phyloP scores from a whole-genome alignment of 2,888 invertebrate species.

The Drosophila anomalata region DNA sequence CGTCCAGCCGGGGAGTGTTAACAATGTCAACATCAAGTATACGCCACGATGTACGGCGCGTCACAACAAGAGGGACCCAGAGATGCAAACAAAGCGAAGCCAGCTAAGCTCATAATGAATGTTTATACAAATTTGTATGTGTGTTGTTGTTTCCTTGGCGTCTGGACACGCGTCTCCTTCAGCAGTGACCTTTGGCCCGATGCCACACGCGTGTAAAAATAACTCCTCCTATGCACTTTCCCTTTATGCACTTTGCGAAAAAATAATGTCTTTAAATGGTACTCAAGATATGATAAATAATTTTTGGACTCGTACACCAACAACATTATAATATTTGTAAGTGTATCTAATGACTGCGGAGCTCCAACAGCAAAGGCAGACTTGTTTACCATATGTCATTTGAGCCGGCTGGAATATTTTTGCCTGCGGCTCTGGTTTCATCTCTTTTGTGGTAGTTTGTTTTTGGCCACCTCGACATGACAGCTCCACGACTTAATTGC shows the following conservation, averaged over 20 bases:
- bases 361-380: constrained; percentile 4
- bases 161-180: constrained; percentile 36
- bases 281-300: no score
- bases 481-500: constrained; percentile 55
- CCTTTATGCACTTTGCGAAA: background rate
- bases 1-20: constrained; percentile 28
- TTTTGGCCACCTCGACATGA: constrained; percentile 42
- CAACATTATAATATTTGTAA: background rate
- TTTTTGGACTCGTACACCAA: background rate
- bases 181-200: constrained; percentile 36
- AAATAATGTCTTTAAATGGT: background rate
- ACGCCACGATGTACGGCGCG: constrained; percentile 53
- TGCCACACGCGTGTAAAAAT: constrained; percentile 3
- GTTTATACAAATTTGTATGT: constrained; percentile 40
- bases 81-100: constrained; percentile 34
- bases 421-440: constrained; percentile 38
- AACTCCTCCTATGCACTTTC: constrained; percentile 8
- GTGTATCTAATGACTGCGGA: constrained; percentile 6
- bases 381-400: constrained; percentile 25
- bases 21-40: constrained; percentile 54
- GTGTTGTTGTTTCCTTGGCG: constrained; percentile 23
- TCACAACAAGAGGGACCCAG: constrained; percentile 13
- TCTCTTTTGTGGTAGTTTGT: constrained; percentile 40
- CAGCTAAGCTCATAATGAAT: constrained; percentile 48
- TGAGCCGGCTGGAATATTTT: constrained; percentile 17